Percentiles rank a stretch among this genome's conserved stretches.
Evolutionary conservation across 1,140 invertebrate species (phyloP).

Genomic region (Euwallacea fornicatus): DNA sequence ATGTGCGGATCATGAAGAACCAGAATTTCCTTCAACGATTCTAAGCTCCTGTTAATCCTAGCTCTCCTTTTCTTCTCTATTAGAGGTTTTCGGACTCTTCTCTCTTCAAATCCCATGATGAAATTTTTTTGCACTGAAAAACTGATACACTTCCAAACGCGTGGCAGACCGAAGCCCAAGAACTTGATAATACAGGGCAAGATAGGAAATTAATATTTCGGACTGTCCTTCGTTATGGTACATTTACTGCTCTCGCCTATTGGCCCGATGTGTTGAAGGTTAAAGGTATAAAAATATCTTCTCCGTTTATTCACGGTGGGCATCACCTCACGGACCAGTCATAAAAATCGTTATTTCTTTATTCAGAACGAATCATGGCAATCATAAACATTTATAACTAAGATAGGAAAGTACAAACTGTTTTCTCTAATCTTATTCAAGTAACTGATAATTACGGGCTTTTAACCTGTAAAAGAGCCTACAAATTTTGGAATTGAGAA

Average conservation of each 20-base stretch:
- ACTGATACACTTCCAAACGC: too few species aligned
- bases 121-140: too few species aligned
- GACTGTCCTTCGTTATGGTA: not conserved
- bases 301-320: not conserved
- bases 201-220: not conserved
- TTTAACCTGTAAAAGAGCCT: too few species aligned
- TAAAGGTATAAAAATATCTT: not conserved
- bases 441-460: too few species aligned
- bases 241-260: not conserved
- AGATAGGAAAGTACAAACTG: too few species aligned
- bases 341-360: too few species aligned
- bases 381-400: too few species aligned
- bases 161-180: too few species aligned
- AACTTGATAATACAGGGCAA: not conserved
- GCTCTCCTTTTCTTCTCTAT: conserved; percentile 71
- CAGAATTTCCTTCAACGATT: conserved; percentile 63
- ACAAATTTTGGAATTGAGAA: too few species aligned
- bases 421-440: too few species aligned
- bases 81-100: conserved; percentile 64
- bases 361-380: too few species aligned
- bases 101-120: conserved; percentile 21
- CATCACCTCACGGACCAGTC: too few species aligned
- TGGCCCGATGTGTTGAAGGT: not conserved
- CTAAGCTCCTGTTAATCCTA: conserved; percentile 67
- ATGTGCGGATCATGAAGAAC: conserved; percentile 56